Evolutionary conservation across 1,140 invertebrate genomes (phyloP), one percentile per base, ranked within the genome.

Genomic region (Drosophila grimshawi): DNA sequence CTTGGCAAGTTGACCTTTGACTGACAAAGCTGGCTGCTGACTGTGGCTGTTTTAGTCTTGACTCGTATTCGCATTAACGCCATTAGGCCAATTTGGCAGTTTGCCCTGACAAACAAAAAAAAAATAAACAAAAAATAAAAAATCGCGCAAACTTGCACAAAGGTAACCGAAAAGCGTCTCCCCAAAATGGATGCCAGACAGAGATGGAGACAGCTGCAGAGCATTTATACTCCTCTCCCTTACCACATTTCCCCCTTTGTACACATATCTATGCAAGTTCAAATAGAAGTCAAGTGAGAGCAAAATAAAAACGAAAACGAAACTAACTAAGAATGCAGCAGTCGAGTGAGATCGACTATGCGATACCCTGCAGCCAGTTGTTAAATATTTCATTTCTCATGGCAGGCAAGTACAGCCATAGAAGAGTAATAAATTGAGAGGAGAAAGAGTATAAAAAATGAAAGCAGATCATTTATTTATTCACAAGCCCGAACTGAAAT

Each of bases 21-120:
- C 19, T 19, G 19, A 19, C 19, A 19, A 19, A 19, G 19, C 19
- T 10, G 45, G 63, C 10, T 77, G 57, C 45, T 64, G 78, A 19
- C 48, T 65, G 65, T 57, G 37, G 63, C 61, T 85, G 81, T 65
- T 51, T 88, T 69, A 83, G 77, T 83, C 85, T 41, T 60, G 77
- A 70, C 83, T 89, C 80, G 83, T 88, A 89, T 88, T 89, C 83
- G 80, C 85, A 88, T 88, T 88, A 88, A 88, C 85, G 85, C 85
- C 85, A 88, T 88, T 89, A 88, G 74, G 85, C 85, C 85, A 88
- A 88, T 88, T 88, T 88, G 85, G 85, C 85, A 88, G 49, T 78
- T 62, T 88, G 85, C 85, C 85, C 85, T 80, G 66, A 56, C 55
- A 41, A 6, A 19, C 19, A 19, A 19, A 19, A 19, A 19, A 61